Percentiles rank a stretch among this genome's conserved stretches.
Evolutionary conservation across 2,113 vertebrate genomes (phyloP).

Genomic region (Athene cunicularia): DNA sequence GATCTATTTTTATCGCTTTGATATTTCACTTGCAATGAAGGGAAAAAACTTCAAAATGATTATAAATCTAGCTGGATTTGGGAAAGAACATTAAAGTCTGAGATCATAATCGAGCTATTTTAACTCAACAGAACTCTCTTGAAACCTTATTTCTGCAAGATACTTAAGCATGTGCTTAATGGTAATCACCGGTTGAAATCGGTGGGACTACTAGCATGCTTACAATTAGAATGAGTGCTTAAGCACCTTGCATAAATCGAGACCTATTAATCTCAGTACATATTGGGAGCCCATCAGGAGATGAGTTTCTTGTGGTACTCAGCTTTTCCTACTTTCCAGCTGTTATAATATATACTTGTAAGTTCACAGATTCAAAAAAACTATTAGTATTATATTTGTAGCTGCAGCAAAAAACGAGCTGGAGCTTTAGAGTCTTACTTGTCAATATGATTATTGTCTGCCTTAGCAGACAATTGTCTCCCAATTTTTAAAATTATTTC

Average conservation of each 20-base stretch:
- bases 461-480: not conserved
- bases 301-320: not conserved
- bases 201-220: not conserved
- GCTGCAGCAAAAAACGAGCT: not conserved
- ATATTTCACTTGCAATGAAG: not conserved
- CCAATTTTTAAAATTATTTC: not conserved
- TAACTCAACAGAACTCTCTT: not conserved
- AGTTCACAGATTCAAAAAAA: not conserved
- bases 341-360: not conserved
- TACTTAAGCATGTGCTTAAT: constrained; percentile 13
- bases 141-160: not conserved
- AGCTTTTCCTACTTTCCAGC: not conserved
- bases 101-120: constrained; percentile 7
- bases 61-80: not conserved
- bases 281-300: not conserved
- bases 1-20: not conserved
- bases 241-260: constrained; percentile 5
- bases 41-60: not conserved
- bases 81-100: not conserved
- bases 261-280: not conserved
- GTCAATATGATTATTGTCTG: not conserved
- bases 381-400: not conserved
- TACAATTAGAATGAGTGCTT: not conserved
- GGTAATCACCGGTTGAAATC: constrained; percentile 19
- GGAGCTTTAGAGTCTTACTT: not conserved